Evolutionary conservation across 2,888 invertebrate species (phyloP).

Genomic region (Meta bourneti): DNA sequence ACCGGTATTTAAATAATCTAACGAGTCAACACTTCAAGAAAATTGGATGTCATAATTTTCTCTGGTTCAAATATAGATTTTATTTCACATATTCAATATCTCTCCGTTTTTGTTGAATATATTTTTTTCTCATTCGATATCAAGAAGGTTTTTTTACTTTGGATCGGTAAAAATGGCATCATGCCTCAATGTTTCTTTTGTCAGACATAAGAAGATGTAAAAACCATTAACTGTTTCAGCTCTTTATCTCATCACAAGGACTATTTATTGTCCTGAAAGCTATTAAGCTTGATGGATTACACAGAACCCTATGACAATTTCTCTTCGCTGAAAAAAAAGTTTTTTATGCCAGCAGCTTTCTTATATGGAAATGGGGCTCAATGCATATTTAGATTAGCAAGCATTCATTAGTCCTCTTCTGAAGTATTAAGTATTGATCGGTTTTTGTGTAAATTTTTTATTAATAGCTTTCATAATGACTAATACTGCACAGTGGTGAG

Average conservation of each 20-base stretch:
- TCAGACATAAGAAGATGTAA: conserved; percentile 28
- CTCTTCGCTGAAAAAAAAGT: neutral
- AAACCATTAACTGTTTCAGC: conserved; percentile 45
- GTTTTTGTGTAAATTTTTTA: conserved; percentile 1
- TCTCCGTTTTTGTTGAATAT: neutral
- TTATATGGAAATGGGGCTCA: conserved; percentile 16
- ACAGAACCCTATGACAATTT: conserved; percentile 26
- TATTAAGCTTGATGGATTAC: conserved; percentile 57
- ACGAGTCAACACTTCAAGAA: no score
- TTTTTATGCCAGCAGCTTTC: conserved; percentile 7
- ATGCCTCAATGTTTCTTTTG: neutral
- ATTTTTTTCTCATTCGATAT: neutral
- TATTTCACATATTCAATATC: conserved; percentile 6
- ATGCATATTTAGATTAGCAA: conserved; percentile 36
- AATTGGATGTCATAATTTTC: no score
- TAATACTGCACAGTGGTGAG: neutral
- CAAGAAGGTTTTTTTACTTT: neutral
- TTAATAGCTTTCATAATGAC: conserved; percentile 6
- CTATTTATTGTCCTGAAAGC: conserved; percentile 52
- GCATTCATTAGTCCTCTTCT: conserved; percentile 36
- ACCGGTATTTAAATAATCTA: no score
- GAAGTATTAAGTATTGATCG: conserved; percentile 11
- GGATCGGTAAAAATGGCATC: conserved; percentile 2
- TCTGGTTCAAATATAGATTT: neutral
- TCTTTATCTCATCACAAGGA: conserved; percentile 41